Evolutionary conservation across 2,888 invertebrate genomes (phyloP).

Genomic region (Leptinotarsa tumamoca): DNA sequence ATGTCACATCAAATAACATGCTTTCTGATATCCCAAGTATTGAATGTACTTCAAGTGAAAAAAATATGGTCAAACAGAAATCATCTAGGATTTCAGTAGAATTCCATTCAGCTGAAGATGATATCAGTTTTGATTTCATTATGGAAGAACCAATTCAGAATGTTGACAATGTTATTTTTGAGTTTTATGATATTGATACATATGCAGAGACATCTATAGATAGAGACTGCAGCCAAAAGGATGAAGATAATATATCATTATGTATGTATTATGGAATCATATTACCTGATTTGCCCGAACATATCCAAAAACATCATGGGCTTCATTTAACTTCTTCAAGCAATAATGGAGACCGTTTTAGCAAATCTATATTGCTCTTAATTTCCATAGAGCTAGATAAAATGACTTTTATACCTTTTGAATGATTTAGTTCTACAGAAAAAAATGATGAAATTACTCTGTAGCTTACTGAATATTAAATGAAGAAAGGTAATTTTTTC

Average conservation of each 20-base stretch:
- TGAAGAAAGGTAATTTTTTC: too few species aligned
- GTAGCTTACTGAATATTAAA: too few species aligned
- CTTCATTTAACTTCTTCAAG: not conserved
- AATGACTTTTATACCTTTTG: not conserved
- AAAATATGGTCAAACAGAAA: not conserved
- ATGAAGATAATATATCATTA: not conserved
- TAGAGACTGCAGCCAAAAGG: not conserved
- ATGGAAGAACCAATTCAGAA: not conserved
- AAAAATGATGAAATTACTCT: too few species aligned
- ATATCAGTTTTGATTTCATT: not conserved
- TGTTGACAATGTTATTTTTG: not conserved
- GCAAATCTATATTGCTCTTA: not conserved
- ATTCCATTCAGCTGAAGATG: not conserved
- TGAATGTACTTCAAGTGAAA: not conserved
- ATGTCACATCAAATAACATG: not conserved
- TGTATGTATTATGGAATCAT: constrained; percentile 3
- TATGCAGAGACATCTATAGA: not conserved
- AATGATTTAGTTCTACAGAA: not conserved
- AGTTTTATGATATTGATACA: not conserved
- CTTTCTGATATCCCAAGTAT: not conserved
- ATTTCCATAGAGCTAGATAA: not conserved
- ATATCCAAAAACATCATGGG: not conserved
- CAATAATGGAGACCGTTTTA: not conserved
- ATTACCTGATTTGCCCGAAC: not conserved
- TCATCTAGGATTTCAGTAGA: not conserved